A percentile compares a stretch with the other conserved stretches of the same genome.
Conservation (phyloP, 2,888 invertebrate species). For the Drosophila differens region DNA sequence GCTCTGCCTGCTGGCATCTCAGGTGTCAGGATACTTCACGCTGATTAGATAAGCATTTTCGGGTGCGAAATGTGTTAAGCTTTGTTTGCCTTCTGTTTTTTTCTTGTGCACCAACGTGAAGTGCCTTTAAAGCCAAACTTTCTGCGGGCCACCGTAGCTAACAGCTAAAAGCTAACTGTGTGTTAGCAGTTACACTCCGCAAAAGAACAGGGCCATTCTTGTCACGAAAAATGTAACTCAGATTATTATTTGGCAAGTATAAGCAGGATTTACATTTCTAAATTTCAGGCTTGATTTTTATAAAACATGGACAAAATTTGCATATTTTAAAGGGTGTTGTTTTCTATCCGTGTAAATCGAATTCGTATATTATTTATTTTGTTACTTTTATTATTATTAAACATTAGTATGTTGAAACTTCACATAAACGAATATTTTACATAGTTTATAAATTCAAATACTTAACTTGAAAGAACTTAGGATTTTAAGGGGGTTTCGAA, state of each 20-base stretch:
- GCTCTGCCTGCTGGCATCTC: conserved; percentile 63
- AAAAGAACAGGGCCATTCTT: neutral
- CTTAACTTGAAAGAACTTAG: too few relatives aligned
- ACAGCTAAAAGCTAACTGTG: conserved; percentile 1
- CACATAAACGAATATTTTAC: too few relatives aligned
- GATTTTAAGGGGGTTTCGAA: too few relatives aligned
- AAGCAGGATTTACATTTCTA: neutral
- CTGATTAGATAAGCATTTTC: conserved; percentile 84
- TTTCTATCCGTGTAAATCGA: too few relatives aligned
- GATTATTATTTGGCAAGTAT: neutral
- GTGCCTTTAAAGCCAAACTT: conserved; percentile 69
- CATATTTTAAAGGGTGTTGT: too few relatives aligned
- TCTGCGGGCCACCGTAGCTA: conserved; percentile 56
- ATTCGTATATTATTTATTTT: too few relatives aligned
- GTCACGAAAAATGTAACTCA: neutral
- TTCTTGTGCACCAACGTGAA: conserved; percentile 14
- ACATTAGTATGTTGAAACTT: too few relatives aligned
- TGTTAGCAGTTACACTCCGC: neutral
- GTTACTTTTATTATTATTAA: too few relatives aligned
- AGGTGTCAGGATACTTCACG: conserved; percentile 84
- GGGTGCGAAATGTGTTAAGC: conserved; percentile 76
- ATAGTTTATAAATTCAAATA: too few relatives aligned
- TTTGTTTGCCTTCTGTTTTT: conserved; percentile 79
- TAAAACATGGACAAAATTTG: too few relatives aligned
- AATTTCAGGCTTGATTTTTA: neutral